phyloP scores from a whole-genome alignment of 2,888 invertebrate genomes.

The Minunthozetes semirufus region DNA sequence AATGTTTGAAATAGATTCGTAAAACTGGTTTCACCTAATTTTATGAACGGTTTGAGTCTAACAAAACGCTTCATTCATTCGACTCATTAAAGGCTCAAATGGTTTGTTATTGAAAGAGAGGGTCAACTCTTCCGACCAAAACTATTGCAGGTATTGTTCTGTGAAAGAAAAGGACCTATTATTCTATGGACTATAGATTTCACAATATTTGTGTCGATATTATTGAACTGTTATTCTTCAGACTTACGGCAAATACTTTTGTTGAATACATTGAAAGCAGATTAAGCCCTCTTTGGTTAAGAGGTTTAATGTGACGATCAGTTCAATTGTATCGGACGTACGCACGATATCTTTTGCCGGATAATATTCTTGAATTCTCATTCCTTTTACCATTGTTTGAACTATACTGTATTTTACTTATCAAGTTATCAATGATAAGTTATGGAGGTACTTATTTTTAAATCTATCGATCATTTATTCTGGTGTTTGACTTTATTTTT shows the following conservation, averaged over 20 bases:
- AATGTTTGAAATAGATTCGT: background rate
- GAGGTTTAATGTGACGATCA: conserved; percentile 12
- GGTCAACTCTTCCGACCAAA: conserved; percentile 7
- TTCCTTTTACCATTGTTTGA: too few relatives aligned
- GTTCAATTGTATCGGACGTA: background rate
- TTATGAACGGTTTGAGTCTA: conserved; percentile 11
- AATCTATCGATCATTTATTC: too few relatives aligned
- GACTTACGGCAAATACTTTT: background rate
- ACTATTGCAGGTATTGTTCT: background rate
- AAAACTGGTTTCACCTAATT: conserved; percentile 23
- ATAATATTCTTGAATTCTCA: background rate
- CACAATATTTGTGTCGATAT: conserved; percentile 6
- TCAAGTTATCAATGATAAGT: too few relatives aligned
- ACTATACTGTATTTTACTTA: too few relatives aligned
- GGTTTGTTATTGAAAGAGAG: background rate
- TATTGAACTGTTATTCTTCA: conserved; percentile 8
- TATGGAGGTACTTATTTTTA: too few relatives aligned
- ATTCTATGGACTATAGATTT: background rate
- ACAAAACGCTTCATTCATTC: conserved; percentile 2
- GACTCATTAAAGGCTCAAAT: conserved; percentile 1
- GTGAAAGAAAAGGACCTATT: background rate
- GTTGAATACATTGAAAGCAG: background rate
- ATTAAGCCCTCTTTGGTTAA: conserved; percentile 14
- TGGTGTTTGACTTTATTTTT: too few relatives aligned
- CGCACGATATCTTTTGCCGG: background rate